These are phyloP conservation scores for Periparus ater DNA, from an alignment of 2,797 vertebrate genomes.

Conservation along the genomic window DNA sequence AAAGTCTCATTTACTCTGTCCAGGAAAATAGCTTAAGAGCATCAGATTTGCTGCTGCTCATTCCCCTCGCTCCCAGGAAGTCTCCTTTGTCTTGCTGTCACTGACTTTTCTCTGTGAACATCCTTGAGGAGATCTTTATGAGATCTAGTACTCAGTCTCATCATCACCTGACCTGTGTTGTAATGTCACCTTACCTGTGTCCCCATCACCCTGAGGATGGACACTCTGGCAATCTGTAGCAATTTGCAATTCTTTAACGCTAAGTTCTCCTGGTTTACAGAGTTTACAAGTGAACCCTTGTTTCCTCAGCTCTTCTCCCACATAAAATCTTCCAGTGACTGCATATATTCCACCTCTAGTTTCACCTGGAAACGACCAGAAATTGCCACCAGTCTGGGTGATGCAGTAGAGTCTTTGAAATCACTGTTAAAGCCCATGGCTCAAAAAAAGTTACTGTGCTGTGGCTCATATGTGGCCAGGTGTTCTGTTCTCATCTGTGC, in stretches of 20 bases:
- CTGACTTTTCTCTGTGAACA: background rate
- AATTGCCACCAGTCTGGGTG: background rate
- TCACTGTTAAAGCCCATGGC: background rate
- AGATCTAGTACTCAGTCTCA: background rate
- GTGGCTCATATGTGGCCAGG: background rate
- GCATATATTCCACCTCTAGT: background rate
- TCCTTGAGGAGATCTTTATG: background rate
- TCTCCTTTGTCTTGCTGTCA: background rate
- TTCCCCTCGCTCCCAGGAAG: background rate
- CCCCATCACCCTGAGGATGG: fast-evolving
- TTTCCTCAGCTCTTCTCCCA: background rate
- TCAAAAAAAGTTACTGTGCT: background rate
- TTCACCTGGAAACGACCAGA: background rate
- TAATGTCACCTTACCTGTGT: background rate
- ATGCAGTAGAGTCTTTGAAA: background rate
- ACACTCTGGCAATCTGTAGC: background rate
- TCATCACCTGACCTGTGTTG: background rate
- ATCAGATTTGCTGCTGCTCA: background rate
- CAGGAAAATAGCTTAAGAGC: background rate
- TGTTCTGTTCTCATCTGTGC: background rate
- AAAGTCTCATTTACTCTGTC: background rate
- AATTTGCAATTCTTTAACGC: background rate
- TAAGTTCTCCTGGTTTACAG: background rate
- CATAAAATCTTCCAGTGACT: background rate
- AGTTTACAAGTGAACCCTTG: background rate